Conservation (phyloP, 2,888 invertebrate species). For the Brachynemurus nebulosus region DNA sequence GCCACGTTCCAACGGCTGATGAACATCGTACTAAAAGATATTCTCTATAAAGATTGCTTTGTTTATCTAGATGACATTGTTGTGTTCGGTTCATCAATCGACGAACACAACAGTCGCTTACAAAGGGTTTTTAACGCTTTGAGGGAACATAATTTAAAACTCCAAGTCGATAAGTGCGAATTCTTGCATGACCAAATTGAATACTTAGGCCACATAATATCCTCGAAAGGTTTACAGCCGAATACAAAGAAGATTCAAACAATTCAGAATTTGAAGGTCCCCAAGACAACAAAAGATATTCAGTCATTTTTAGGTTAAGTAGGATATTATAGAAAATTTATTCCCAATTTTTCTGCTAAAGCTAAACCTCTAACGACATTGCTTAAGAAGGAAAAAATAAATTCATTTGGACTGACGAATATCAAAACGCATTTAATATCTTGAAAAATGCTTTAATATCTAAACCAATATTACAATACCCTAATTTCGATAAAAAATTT, state of each 20-base stretch:
- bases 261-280: too few relatives aligned
- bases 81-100: slow-evolving; percentile 17
- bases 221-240: slow-evolving; percentile 25
- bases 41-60: slow-evolving; percentile 14
- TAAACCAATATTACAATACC: too few relatives aligned
- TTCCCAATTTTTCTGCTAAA: slow-evolving; percentile 14
- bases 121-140: slow-evolving; percentile 21
- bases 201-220: slow-evolving; percentile 27
- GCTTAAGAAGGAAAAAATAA: too few relatives aligned
- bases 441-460: too few relatives aligned
- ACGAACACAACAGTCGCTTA: slow-evolving; percentile 23
- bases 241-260: slow-evolving; percentile 25
- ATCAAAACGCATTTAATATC: too few relatives aligned
- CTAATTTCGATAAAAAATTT: too few relatives aligned
- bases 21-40: slow-evolving; percentile 10
- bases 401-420: too few relatives aligned
- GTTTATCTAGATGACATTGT: slow-evolving; percentile 22
- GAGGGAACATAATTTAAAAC: slow-evolving; percentile 15
- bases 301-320: slow-evolving; percentile 16
- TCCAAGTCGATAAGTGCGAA: slow-evolving; percentile 26
- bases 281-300: too few relatives aligned
- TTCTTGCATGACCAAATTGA: slow-evolving; percentile 25
- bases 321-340: slow-evolving; percentile 19
- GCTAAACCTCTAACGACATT: slow-evolving; percentile 16
- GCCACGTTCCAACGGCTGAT: slow-evolving; percentile 11